A percentile compares a stretch with the other conserved stretches of the same genome.
Evolutionary conservation across 2,113 vertebrate genomes (phyloP).

Genomic region (Lampris megalopsis): DNA sequence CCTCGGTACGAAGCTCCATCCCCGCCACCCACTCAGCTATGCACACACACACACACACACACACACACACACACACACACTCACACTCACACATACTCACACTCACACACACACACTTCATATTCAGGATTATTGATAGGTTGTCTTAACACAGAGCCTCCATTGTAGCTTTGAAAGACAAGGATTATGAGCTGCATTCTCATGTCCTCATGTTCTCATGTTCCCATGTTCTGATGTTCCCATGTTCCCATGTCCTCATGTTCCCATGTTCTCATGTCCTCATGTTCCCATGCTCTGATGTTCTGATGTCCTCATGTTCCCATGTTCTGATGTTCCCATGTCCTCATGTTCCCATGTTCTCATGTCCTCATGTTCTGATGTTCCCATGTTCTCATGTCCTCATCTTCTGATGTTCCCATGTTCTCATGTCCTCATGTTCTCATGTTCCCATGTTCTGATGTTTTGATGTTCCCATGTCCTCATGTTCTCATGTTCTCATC

Average conservation of each 20-base stretch:
- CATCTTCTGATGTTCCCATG: constrained; percentile 27
- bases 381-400: constrained; percentile 8
- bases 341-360: constrained; percentile 22
- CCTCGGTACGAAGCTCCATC: too few species aligned
- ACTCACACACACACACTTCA: too few species aligned
- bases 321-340: constrained; percentile 27
- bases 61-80: too few species aligned
- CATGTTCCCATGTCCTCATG: constrained; percentile 28
- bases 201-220: constrained; percentile 25
- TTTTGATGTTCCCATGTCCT: constrained; percentile 35
- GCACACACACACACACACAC: too few species aligned
- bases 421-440: constrained; percentile 32
- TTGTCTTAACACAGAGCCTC: too few species aligned
- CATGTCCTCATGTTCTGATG: constrained; percentile 15
- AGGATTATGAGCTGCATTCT: neutral
- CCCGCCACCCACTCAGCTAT: too few species aligned
- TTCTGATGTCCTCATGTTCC: too few species aligned
- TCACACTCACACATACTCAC: too few species aligned
- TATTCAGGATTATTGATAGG: too few species aligned
- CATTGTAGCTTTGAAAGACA: neutral
- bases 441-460: constrained; percentile 28
- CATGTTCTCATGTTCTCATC: constrained; percentile 26
- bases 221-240: constrained; percentile 23
- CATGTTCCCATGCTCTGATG: constrained; percentile 14
- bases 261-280: constrained; percentile 30